Base-by-base conservation (phyloP, 1,140 invertebrate species). In the Calosoma granatense region DNA sequence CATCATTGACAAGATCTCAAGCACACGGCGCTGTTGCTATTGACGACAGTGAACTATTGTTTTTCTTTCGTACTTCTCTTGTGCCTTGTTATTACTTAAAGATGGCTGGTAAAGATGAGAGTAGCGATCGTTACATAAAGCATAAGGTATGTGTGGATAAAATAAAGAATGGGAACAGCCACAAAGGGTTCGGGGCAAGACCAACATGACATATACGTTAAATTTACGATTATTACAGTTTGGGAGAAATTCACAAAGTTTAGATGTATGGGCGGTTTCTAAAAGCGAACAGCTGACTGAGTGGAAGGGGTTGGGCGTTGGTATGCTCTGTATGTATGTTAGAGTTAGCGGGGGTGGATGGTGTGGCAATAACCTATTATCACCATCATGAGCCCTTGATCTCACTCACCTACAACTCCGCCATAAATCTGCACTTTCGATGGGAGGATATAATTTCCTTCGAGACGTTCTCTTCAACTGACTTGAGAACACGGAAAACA, bases 181-280 rank as follows among this genome's bases (percentile, higher is more conserved):
- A 36, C 26, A 47, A 17, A 17, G 41, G 41, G 41, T 47, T 11
- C 4, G 6, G 41, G 9, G 41, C 15, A 47, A 47, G 6, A 9
- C 15, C 3, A 12, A 17, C 41, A 47, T 47, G 41, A 47, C 41
- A 47, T 47, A 47, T 47, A 9, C 41, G 9, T 6, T 47, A 47
- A 47, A 47, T 47, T 47, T 47, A 47, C 41, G 41, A 47, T 47
- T 47, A 47, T 47, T 47, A 47, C 41, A 47, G 41, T 47, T 47
- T 47, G 3, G 41, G 9, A 47, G 41, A 47, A 47, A 47, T 47
- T 47, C 41, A 47, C 9, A 47, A 47, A 6, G 6, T 47, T 47
- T 47, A 47, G 41, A 47, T 9, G 41, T 47, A 47, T 47, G 41
- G 41, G 41, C 41, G 41, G 41, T 47, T 47, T 47, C 6, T 47